Base-by-base conservation (phyloP, 2,888 invertebrate genomes). In the Troides oblongomaculatus region DNA sequence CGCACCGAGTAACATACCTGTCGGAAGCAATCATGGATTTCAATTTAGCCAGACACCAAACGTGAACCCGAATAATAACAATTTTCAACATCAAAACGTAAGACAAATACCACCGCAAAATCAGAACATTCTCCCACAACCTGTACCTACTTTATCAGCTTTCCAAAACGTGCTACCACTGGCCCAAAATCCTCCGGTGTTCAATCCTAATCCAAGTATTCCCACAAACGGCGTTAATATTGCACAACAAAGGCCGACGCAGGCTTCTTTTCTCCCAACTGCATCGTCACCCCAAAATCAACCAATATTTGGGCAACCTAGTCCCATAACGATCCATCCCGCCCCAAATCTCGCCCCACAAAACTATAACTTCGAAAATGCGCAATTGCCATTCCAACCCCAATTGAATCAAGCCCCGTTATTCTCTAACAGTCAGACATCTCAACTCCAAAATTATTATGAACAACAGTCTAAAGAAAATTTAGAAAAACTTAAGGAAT, bases 401-500 rank as follows among this genome's bases (percentile, higher is more conserved):
- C 84, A 79, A 72, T 70, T 92, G 70, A 84, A 90, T 71, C 84
- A 93, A 75, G 84, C 86, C 62, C 87, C 93, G 1, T 74, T 93
- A 66, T 93, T 93, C 76, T 86, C 90, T 3, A 93, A 93, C 68
- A 88, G 87, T 64, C 94, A 91, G 81, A 89, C 88, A 73, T 86
- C 85, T 68, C 94, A 93, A 83, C 90, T 94, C 10, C 93, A 94
- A 76, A 92, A 93, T n/a, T 93, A 92, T 73, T 88, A 93, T 71
- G 94, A 94, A 75, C 94, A 94, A 72, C 94, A 94, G 75, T 92
- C 94, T n/a, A 93, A 95, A 77, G 93, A 95, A 73, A 93, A 93
- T 74, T 80, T 93, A 63, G 94, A 95, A 78, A 90, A 94, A 70
- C 81, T 95, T 1, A 94, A 95, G 75, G 96, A 96, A 75, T 93